Evolutionary conservation across 2,797 vertebrate species (phyloP).

Genomic region (Adrianichthys oophorus): DNA sequence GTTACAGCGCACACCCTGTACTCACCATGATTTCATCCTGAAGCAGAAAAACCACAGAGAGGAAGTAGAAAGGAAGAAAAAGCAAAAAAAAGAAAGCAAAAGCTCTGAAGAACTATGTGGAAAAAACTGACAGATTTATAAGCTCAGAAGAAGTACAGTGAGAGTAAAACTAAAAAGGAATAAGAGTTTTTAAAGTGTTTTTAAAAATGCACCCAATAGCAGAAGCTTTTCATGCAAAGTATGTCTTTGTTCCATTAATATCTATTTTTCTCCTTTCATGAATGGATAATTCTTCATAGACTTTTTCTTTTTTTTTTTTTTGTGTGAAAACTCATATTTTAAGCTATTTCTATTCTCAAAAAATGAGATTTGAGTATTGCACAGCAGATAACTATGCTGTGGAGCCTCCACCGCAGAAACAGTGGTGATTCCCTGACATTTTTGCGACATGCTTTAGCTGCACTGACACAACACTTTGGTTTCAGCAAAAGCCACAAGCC

Average conservation of each 20-base stretch:
- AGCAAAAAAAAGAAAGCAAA: conserved; percentile 24
- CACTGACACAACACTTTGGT: conserved; percentile 13
- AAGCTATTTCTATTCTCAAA: too few relatives aligned
- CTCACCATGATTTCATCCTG: conserved; percentile 99
- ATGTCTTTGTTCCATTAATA: neutral
- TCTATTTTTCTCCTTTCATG: neutral
- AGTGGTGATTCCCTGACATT: neutral
- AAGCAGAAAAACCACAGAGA: conserved; percentile 80
- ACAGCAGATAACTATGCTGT: too few relatives aligned
- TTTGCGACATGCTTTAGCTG: conserved; percentile 2
- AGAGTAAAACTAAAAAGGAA: conserved; percentile 8
- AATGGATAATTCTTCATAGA: too few relatives aligned
- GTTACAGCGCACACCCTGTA: conserved; percentile 57
- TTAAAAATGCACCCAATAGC: neutral
- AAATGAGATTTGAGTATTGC: too few relatives aligned
- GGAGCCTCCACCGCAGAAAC: neutral
- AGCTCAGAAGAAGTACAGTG: neutral
- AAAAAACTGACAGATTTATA: conserved; percentile 13
- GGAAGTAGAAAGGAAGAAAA: conserved; percentile 47
- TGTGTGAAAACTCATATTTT: too few relatives aligned
- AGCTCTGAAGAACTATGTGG: conserved; percentile 27
- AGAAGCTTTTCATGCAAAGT: conserved; percentile 6
- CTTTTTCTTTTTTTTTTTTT: too few relatives aligned
- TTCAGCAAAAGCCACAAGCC: conserved; percentile 14
- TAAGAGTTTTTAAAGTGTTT: neutral